These are phyloP conservation scores for Ceratosolen fusciceps DNA, from an alignment of 1,140 invertebrate species.

Conservation along the genomic window DNA sequence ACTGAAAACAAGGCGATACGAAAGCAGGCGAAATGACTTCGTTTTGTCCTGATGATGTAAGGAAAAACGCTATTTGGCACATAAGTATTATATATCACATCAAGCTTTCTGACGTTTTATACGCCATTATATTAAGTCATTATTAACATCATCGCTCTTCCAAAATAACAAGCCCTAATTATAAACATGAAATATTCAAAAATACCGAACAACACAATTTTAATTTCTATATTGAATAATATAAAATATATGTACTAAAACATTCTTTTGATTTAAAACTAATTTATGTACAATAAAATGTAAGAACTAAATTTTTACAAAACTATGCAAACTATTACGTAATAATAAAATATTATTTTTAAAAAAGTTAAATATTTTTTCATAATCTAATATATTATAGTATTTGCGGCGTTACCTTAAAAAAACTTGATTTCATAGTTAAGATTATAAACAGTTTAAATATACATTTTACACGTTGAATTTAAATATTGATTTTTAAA, in stretches of 20 bases:
- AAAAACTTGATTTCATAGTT: background rate
- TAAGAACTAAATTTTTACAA: slow-evolving; percentile 19
- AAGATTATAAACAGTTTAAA: slow-evolving; percentile 11
- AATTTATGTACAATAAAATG: slow-evolving; percentile 22
- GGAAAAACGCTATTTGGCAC: slow-evolving; percentile 69
- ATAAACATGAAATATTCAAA: background rate
- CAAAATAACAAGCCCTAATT: slow-evolving; percentile 14
- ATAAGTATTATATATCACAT: slow-evolving; percentile 67
- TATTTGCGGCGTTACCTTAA: background rate
- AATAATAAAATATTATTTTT: background rate
- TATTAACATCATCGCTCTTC: background rate
- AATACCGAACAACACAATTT: background rate
- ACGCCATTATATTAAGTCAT: slow-evolving; percentile 10
- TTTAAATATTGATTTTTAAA: too few species aligned
- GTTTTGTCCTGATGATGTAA: slow-evolving; percentile 49
- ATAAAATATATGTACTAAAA: slow-evolving; percentile 8
- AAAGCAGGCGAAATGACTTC: slow-evolving; percentile 48
- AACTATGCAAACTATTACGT: slow-evolving; percentile 19
- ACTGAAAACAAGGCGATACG: slow-evolving; percentile 54
- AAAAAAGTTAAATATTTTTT: slow-evolving; percentile 15
- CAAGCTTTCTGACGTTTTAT: slow-evolving; percentile 55
- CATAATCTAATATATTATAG: background rate
- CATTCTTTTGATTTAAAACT: slow-evolving; percentile 12
- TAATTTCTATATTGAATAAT: slow-evolving; percentile 16
- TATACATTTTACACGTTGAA: background rate